Percentiles rank a stretch among this genome's conserved stretches.
phyloP scores from a whole-genome alignment of 2,888 invertebrate species.

The Pristionchus arcanus region DNA sequence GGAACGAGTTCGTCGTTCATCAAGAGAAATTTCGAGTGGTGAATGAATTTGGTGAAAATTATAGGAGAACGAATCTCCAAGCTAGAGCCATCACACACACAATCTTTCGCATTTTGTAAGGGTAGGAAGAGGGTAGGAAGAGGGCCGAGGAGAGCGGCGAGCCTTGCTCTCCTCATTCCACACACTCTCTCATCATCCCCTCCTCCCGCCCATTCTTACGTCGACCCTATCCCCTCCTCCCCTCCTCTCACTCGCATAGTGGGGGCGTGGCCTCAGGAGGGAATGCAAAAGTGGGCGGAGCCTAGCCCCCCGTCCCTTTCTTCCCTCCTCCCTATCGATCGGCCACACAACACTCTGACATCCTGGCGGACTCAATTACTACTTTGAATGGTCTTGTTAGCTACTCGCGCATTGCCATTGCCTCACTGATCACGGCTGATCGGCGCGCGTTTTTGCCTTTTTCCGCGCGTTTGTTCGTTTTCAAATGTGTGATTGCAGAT shows the following conservation, averaged over 20 bases:
- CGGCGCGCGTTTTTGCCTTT: neutral
- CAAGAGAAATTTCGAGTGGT: neutral
- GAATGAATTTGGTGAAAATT: neutral
- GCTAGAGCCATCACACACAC: conserved; percentile 21
- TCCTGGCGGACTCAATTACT: neutral
- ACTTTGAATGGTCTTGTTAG: neutral
- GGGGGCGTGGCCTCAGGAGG: conserved; percentile 42
- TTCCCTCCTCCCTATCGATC: conserved; percentile 41
- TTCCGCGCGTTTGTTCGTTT: neutral
- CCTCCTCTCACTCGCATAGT: conserved; percentile 18
- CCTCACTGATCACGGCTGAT: neutral
- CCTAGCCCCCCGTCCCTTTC: conserved; percentile 17
- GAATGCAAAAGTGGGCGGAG: conserved; percentile 21
- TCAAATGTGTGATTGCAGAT: neutral
- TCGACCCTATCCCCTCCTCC: conserved; percentile 26
- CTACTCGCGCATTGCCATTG: neutral
- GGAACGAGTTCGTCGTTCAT: neutral
- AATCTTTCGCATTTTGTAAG: conserved; percentile 20
- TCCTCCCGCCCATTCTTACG: neutral
- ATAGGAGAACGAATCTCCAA: neutral
- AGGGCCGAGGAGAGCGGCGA: conserved; percentile 13
- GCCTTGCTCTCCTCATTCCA: conserved; percentile 1
- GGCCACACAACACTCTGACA: conserved; percentile 40
- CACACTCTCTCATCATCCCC: neutral
- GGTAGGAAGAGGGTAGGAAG: neutral